Base-by-base conservation (phyloP, 2,797 vertebrate species). In the Epinephelus coioides region DNA sequence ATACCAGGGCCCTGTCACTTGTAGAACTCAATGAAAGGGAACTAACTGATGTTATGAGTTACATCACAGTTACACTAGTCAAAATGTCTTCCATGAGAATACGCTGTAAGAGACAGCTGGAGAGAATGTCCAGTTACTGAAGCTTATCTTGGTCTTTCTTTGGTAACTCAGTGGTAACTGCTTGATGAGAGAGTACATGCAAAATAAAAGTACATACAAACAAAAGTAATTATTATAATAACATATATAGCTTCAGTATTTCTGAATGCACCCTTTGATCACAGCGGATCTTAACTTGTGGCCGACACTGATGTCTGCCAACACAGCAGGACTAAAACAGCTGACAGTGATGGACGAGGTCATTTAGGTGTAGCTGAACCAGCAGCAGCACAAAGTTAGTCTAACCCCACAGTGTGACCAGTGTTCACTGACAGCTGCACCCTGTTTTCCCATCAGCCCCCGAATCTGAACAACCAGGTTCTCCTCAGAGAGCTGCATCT, bases 401-500 rank as follows among this genome's bases (percentile, higher is more conserved):
- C 25, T 87, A 87, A 86, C 88, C 85, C 78, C 76, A 50, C 62
- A 30, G 82, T 61, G 78, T 78, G 56, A 72, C 67, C 13, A 38
- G 43, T 40, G 69, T 56, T 73, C 79, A 55, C 69, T 83, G 68
- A 82, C 85, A 65, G 6, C 80, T 73, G 73, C 40, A 25, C 61
- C 46, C 47, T 19, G 67, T 88, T 54, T 70, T 54, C 85, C 56
- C 72, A 8, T 82, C 91, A 99, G 98, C 75, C 95, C 80, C 98
- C 97, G 51, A 82, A 79, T 34, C 89, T 99, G 82, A 89, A 92
- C 83, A 97, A 99, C 93, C 97, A 99, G 44, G 96, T 99, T 88
- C 95, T 99, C n/a, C 93, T 99, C 90, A 95, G 95, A 93, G 96
- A 98, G 86, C 87, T 99, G 6, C 91, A 87, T 80, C 92, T 99